Conservation (phyloP, 2,888 invertebrate species). For the Leucania comma region DNA sequence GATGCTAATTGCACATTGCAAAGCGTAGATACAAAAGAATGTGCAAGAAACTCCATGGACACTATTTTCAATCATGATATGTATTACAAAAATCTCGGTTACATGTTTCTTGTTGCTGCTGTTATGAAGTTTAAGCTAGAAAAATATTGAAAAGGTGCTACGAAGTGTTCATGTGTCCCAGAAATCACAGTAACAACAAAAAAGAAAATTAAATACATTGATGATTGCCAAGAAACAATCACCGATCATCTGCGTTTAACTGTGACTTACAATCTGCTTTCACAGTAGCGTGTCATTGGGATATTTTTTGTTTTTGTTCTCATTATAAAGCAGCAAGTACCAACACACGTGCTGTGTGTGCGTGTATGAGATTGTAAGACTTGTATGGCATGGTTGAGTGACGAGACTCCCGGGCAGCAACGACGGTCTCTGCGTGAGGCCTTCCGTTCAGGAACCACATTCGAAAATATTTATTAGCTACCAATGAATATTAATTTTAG, state of each 20-base stretch:
- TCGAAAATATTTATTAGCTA: constrained; percentile 8
- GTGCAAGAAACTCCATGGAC: too few relatives aligned
- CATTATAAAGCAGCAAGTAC: constrained; percentile 39
- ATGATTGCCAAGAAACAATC: constrained; percentile 42
- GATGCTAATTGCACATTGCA: too few relatives aligned
- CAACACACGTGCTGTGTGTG: constrained; percentile 47
- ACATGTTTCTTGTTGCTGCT: too few relatives aligned
- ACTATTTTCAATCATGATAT: too few relatives aligned
- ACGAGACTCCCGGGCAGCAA: constrained; percentile 63
- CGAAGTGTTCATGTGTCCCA: background rate
- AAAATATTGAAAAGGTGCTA: background rate
- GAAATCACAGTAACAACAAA: constrained; percentile 11
- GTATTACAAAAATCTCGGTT: too few relatives aligned
- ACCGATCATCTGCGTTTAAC: constrained; percentile 49
- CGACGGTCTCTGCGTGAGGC: constrained; percentile 64
- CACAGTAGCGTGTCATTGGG: constrained; percentile 56
- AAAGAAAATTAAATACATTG: constrained; percentile 18
- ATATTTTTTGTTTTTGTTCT: constrained; percentile 52
- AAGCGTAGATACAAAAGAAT: too few relatives aligned
- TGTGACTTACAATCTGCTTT: constrained; percentile 47
- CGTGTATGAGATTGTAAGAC: constrained; percentile 44
- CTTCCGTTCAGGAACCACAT: constrained; percentile 64
- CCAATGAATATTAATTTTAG: constrained; percentile 7
- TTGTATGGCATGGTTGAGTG: constrained; percentile 50
- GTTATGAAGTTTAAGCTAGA: too few relatives aligned